A percentile compares a stretch with the other conserved stretches of the same genome.
Evolutionary conservation across 2,113 vertebrate species (phyloP).

Genomic region (Mesitornis unicolor): DNA sequence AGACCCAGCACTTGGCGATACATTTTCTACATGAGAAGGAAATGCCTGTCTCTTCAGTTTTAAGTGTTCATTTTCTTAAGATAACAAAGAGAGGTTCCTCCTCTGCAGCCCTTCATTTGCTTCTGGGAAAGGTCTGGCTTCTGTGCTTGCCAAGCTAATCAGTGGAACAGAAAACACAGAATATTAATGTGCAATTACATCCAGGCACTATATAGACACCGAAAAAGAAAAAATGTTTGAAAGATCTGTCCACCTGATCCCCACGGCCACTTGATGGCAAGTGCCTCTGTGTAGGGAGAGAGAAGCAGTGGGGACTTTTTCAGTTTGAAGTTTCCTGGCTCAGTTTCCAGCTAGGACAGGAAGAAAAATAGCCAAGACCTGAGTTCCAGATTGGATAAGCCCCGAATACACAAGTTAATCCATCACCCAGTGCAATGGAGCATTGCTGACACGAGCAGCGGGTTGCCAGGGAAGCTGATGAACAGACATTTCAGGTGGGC

Average conservation of each 20-base stretch:
- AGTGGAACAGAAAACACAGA: neutral
- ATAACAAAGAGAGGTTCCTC: conserved; percentile 9
- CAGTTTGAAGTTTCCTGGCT: neutral
- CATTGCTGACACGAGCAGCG: neutral
- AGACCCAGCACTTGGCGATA: neutral
- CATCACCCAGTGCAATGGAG: neutral
- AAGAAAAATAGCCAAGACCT: neutral
- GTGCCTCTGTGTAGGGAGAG: rapidly evolving
- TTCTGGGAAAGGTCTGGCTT: neutral
- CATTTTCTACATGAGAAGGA: neutral
- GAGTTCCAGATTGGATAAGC: neutral
- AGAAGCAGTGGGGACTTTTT: neutral
- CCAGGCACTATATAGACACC: neutral
- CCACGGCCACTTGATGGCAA: rapidly evolving
- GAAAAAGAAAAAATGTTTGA: neutral
- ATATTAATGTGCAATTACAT: neutral
- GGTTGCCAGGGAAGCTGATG: neutral
- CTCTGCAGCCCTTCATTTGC: neutral
- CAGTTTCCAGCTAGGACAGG: neutral
- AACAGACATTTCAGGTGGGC: too few species aligned
- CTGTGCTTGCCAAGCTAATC: conserved; percentile 5
- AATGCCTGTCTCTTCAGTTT: neutral
- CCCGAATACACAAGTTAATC: neutral
- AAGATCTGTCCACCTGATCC: neutral
- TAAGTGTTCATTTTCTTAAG: neutral